Conservation (phyloP, 2,888 invertebrate genomes). For the Orthosia incerta region DNA sequence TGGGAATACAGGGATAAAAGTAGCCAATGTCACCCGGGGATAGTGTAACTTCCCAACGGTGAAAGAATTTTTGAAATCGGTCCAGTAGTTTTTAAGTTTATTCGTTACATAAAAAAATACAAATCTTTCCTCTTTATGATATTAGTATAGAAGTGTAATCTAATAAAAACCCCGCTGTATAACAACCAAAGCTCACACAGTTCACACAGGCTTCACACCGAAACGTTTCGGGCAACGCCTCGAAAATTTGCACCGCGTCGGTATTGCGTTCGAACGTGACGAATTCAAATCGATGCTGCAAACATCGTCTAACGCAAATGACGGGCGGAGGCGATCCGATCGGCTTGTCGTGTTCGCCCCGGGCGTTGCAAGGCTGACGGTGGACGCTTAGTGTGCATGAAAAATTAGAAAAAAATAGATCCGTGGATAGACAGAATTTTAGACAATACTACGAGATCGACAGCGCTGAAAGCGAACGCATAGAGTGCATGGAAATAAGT, state of each 20-base stretch:
- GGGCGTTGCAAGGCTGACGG: conserved; percentile 65
- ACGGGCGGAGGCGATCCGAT: conserved; percentile 79
- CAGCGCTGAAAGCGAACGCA: background rate
- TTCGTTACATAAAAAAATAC: no score
- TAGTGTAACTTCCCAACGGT: no score
- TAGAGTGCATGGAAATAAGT: background rate
- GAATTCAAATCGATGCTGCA: conserved; percentile 82
- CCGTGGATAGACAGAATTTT: background rate
- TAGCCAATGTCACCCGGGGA: no score
- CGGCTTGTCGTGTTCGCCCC: conserved; percentile 76
- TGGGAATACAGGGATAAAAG: no score
- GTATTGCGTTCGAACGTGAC: conserved; percentile 81
- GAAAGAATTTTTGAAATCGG: no score
- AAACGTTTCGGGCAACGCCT: conserved; percentile 80
- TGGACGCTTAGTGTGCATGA: conserved; percentile 43
- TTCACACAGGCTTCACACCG: conserved; percentile 74
- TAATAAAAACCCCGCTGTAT: conserved; percentile 59
- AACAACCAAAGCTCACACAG: conserved; percentile 47
- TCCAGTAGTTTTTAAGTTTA: no score
- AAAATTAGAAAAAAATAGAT: conserved; percentile 26
- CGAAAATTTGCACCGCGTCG: conserved; percentile 80
- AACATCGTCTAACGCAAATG: conserved; percentile 81
- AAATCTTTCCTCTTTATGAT: no score
- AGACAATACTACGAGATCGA: background rate
- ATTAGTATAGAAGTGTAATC: no score